Base-by-base conservation (phyloP, 2,888 invertebrate genomes). In the Deilephila porcellus region DNA sequence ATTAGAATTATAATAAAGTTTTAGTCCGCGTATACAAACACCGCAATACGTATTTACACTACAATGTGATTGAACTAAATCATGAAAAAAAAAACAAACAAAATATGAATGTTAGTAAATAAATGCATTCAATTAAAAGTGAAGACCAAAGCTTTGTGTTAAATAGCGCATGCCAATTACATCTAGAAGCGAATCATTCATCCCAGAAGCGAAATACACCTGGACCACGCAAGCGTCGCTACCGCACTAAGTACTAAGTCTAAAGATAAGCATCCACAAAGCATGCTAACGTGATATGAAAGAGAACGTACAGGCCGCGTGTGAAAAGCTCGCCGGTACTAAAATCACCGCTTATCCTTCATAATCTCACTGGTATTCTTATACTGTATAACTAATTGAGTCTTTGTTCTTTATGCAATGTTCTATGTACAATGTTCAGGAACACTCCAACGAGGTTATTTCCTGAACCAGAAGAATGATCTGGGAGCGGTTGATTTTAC, bases 381-480 rank as follows among this genome's bases (percentile, higher is more conserved):
- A 91, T 90, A 89, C 89, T 90, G 92, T 88, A 84, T 88, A 88
- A 93, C 90, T 94, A 94, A 92, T 92, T 93, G 93, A 94, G 94
- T 94, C 94, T 94, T 94, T 94, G 91, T 92, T 93, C 91, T 91
- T 90, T 93, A 91, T 88, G 45, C 45, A 88, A 90, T 88, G 85
- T 86, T 93, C 85, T 94, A 94, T 94, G 82, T 93, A 94, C 93
- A 94, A 91, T 80, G 83, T 88, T 91, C 93, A 92, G 93, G 93
- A 93, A 89, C 91, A 87, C 90, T 89, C 86, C 92, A 86, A 82
- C 88, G 88, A 87, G 89, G 90, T 88, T 94, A 94, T 91, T 94
- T 93, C 92, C 94, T 94, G 94, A 94, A 94, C 94, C 94, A 94
- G 94, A 94, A 94, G 94, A 94, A 94, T 86, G 94, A 94, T 90